Evolutionary conservation across 2,113 vertebrate genomes (phyloP).

Genomic region (Gymnorhina tibicen): DNA sequence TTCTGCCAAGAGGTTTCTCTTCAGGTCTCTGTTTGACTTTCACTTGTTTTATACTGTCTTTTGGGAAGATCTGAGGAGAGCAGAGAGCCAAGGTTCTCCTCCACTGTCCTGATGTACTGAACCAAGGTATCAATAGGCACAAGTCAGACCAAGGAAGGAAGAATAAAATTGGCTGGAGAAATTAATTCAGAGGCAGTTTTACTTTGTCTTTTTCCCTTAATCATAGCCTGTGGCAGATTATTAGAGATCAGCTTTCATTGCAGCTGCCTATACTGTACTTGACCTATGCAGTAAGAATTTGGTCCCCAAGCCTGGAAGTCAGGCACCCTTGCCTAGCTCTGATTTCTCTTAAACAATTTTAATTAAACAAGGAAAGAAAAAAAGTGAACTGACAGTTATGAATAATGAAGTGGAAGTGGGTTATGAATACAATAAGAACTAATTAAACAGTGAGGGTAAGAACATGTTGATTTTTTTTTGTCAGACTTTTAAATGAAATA

Average conservation of each 20-base stretch:
- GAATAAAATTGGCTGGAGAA: neutral
- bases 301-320: neutral
- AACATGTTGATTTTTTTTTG: neutral
- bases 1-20: neutral
- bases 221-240: neutral
- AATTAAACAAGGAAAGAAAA: slow-evolving; percentile 20
- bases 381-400: slow-evolving; percentile 21
- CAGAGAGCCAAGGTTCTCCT: neutral
- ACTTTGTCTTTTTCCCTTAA: neutral
- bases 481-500: slow-evolving; percentile 50
- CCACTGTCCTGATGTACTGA: neutral
- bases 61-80: neutral
- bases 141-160: neutral
- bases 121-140: neutral
- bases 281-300: neutral
- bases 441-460: slow-evolving; percentile 48
- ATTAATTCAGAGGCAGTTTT: neutral
- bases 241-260: neutral
- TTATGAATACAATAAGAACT: slow-evolving; percentile 43
- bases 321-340: neutral
- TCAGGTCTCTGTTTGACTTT: neutral
- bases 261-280: slow-evolving; percentile 4
- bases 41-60: neutral
- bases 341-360: slow-evolving; percentile 40
- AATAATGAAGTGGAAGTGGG: slow-evolving; percentile 45